A percentile compares a stretch with the other conserved stretches of the same genome.
These are phyloP conservation scores for Idaea straminata DNA, from an alignment of 2,888 invertebrate genomes.

Conservation along the genomic window DNA sequence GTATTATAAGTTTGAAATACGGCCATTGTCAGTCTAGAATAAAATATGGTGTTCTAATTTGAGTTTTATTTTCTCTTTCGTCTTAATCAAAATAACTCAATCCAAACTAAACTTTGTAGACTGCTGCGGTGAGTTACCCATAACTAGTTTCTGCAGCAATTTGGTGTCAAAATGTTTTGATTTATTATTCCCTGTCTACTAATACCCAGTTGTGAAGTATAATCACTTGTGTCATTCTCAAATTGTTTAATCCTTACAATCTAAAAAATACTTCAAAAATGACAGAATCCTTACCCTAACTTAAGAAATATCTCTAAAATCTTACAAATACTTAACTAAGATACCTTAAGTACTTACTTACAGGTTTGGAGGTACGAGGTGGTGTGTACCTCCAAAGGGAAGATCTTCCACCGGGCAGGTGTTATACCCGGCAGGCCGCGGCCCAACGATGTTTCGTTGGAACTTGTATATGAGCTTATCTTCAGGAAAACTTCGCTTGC, in stretches of 20 bases:
- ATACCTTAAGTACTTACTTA: too few relatives aligned
- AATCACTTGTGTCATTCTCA: not conserved
- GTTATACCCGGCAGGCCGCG: too few relatives aligned
- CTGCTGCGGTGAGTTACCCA: not conserved
- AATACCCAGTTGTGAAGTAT: not conserved
- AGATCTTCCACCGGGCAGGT: too few relatives aligned
- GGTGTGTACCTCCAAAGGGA: too few relatives aligned
- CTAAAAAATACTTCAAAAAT: not conserved
- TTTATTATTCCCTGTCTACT: not conserved
- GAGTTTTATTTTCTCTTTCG: constrained; percentile 15
- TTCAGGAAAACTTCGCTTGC: too few relatives aligned
- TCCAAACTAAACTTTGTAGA: constrained; percentile 5
- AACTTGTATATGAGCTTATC: too few relatives aligned
- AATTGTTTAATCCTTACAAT: not conserved
- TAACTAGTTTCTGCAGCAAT: constrained; percentile 1
- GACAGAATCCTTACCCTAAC: not conserved
- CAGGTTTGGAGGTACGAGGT: too few relatives aligned
- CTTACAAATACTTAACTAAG: too few relatives aligned
- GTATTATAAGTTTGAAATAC: constrained; percentile 26
- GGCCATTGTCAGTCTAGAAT: constrained; percentile 30
- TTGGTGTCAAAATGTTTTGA: constrained; percentile 3
- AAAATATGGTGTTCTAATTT: constrained; percentile 13
- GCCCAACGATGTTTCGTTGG: too few relatives aligned
- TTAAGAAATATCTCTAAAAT: too few relatives aligned
- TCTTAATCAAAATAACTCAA: constrained; percentile 1